Percentiles rank a stretch among this genome's conserved stretches.
Evolutionary conservation across 1,140 invertebrate genomes (phyloP).

Genomic region (Platorchestia sp.): DNA sequence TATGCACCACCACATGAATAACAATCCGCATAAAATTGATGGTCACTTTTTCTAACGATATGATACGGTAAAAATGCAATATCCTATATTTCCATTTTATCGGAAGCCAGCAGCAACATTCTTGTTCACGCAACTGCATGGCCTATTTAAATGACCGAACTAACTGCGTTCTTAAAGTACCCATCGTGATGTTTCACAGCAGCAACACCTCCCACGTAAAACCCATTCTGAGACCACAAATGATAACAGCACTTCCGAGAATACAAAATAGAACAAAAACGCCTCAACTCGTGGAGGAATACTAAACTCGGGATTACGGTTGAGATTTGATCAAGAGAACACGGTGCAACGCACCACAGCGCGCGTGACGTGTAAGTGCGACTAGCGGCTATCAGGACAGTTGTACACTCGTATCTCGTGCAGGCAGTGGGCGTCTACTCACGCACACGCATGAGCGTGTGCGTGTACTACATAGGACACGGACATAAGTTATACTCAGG

Average conservation of each 20-base stretch:
- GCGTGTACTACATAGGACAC: not conserved
- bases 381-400: not conserved
- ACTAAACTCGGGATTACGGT: not conserved
- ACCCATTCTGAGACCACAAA: not conserved
- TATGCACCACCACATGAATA: no score
- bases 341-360: not conserved
- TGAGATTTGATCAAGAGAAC: not conserved
- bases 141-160: not conserved
- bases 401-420: not conserved
- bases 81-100: no score
- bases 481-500: not conserved
- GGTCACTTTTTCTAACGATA: no score
- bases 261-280: not conserved
- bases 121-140: not conserved
- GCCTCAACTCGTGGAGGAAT: not conserved
- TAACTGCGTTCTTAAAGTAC: not conserved
- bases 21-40: no score
- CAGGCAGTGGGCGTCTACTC: not conserved
- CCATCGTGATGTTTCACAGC: not conserved
- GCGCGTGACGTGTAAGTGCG: not conserved
- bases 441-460: not conserved
- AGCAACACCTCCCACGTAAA: not conserved
- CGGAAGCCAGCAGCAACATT: not conserved
- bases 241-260: no score
- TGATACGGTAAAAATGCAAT: no score